Evolutionary conservation across 2,113 vertebrate genomes (phyloP).

Genomic region (Xiphophorus maculatus): DNA sequence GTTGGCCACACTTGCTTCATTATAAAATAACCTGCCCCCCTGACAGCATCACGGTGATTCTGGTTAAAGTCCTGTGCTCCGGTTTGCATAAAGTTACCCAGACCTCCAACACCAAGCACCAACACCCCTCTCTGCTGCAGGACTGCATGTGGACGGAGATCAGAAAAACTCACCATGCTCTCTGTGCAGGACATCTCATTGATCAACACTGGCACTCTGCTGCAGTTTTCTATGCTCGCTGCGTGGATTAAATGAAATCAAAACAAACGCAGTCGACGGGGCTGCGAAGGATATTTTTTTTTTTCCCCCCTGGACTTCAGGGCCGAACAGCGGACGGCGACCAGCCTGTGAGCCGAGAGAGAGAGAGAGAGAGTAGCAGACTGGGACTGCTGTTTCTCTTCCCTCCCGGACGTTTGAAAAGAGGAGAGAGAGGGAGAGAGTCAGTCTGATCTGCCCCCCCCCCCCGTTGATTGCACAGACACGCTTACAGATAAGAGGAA

Average conservation of each 20-base stretch:
- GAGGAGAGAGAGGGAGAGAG: conserved; percentile 29
- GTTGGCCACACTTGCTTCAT: not conserved
- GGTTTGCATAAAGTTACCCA: conserved; percentile 26
- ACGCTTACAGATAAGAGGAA: not conserved
- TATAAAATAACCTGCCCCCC: not conserved
- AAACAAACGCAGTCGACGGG: conserved; percentile 20
- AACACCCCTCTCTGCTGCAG: conserved; percentile 8
- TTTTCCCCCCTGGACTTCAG: not conserved
- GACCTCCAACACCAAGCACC: not conserved
- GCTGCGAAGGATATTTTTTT: conserved; percentile 22
- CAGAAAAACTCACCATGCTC: conserved; percentile 63
- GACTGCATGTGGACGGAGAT: conserved; percentile 7
- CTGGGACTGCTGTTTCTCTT: conserved; percentile 52
- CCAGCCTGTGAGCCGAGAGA: conserved; percentile 5
- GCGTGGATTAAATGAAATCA: conserved; percentile 1
- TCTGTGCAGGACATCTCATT: conserved; percentile 58
- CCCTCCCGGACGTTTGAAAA: conserved; percentile 78
- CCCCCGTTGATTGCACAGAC: not conserved
- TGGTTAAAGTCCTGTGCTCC: not conserved
- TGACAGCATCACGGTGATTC: not conserved
- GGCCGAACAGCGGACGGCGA: not conserved
- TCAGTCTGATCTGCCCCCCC: conserved; percentile 14
- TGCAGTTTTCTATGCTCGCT: conserved; percentile 20
- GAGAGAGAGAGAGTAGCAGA: not conserved
- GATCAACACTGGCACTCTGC: conserved; percentile 19